phyloP scores from a whole-genome alignment of 2,888 invertebrate genomes.

The Cheilosia grossa region DNA sequence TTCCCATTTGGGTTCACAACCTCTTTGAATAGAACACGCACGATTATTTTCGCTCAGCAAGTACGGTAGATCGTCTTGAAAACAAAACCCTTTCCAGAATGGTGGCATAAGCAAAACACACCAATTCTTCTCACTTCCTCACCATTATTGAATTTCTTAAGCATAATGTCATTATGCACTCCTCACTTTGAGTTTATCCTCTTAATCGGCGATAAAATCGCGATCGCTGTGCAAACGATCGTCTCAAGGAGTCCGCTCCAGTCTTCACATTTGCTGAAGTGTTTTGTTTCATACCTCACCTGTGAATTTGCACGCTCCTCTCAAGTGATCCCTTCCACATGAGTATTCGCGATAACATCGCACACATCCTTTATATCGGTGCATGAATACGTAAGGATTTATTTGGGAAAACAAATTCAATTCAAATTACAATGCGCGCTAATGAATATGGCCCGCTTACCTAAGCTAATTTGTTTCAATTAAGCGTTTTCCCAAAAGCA shows the following conservation, averaged over 20 bases:
- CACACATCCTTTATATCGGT: conserved; percentile 27
- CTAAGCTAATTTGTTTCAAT: conserved; percentile 71
- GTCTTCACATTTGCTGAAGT: conserved; percentile 77
- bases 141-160: conserved; percentile 55
- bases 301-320: conserved; percentile 81
- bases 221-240: conserved; percentile 20
- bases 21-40: no score
- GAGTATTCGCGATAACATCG: conserved; percentile 36
- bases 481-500: conserved; percentile 64
- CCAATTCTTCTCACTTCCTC: conserved; percentile 46
- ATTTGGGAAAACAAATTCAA: conserved; percentile 50
- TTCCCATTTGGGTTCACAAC: no score
- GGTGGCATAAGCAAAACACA: neutral
- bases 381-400: neutral
- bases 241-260: conserved; percentile 59
- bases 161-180: conserved; percentile 66
- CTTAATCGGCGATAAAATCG: conserved; percentile 67
- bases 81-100: neutral
- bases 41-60: no score
- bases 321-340: conserved; percentile 43
- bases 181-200: conserved; percentile 33
- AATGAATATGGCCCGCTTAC: conserved; percentile 60
- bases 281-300: conserved; percentile 83
- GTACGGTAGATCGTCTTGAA: neutral
- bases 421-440: conserved; percentile 59